A percentile compares a stretch with the other conserved stretches of the same genome.
These are phyloP conservation scores for Anableps anableps DNA, from an alignment of 2,797 vertebrate species.

Conservation along the genomic window DNA sequence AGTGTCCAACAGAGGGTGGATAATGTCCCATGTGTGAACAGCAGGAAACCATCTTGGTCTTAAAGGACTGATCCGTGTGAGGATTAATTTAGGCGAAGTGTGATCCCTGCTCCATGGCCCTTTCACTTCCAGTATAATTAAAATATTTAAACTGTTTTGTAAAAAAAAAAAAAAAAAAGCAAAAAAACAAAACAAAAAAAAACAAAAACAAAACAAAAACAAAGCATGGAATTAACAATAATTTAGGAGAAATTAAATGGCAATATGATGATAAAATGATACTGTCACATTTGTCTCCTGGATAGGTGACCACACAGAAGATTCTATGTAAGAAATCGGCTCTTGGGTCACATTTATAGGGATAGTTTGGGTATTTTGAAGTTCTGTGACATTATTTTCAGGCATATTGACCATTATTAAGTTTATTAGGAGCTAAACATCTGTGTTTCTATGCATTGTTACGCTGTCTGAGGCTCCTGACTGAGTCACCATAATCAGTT, in stretches of 20 bases:
- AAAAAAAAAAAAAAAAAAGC: background rate
- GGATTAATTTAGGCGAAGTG: background rate
- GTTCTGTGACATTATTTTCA: too few species aligned
- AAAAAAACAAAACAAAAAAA: background rate
- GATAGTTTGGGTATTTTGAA: too few species aligned
- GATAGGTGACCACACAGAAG: background rate
- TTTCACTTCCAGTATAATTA: background rate
- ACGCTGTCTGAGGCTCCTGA: too few species aligned
- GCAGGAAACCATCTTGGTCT: constrained; percentile 3
- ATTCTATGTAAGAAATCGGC: too few species aligned
- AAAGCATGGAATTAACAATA: background rate
- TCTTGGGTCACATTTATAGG: too few species aligned
- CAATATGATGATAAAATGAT: background rate
- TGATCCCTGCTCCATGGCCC: background rate
- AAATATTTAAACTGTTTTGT: background rate
- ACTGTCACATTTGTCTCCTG: background rate
- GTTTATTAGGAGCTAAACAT: background rate
- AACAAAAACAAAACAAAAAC: too few species aligned
- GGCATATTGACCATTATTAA: background rate
- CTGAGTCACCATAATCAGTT: too few species aligned
- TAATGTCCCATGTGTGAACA: background rate
- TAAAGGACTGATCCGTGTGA: background rate
- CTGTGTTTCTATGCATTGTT: background rate
- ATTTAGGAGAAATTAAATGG: background rate
- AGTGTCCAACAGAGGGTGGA: constrained; percentile 21